phyloP scores from a whole-genome alignment of 2,113 vertebrate genomes.

The Eidolon helvum region DNA sequence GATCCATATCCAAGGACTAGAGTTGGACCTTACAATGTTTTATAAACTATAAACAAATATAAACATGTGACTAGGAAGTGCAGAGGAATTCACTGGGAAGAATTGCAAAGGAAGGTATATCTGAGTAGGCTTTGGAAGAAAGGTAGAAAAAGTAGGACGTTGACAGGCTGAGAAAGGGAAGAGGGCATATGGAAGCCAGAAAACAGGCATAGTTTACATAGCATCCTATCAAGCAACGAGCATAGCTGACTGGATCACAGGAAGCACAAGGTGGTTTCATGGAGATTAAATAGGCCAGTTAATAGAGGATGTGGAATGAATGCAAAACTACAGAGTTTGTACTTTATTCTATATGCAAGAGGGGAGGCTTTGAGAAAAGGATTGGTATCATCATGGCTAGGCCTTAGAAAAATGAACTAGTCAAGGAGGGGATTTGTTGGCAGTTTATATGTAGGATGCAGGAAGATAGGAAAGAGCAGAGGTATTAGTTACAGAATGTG shows the following conservation, averaged over 20 bases:
- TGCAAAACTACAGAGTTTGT: not conserved
- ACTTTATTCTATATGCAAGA: not conserved
- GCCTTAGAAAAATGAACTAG: not conserved
- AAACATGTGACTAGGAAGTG: not conserved
- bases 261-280: not conserved
- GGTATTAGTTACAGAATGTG: not conserved
- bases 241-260: not conserved
- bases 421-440: not conserved
- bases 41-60: not conserved
- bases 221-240: not conserved
- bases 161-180: not conserved
- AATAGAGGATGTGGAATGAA: not conserved
- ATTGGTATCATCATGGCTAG: not conserved
- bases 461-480: not conserved
- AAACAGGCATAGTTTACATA: rapidly evolving
- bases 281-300: not conserved
- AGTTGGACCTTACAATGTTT: not conserved
- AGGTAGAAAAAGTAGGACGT: not conserved
- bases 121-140: not conserved
- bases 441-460: not conserved
- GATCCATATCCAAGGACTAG: not conserved
- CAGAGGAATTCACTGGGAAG: not conserved
- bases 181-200: not conserved
- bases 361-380: not conserved
- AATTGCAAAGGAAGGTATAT: not conserved